Evolutionary conservation across 2,113 vertebrate genomes (phyloP).

Genomic region (Xiphophorus maculatus): DNA sequence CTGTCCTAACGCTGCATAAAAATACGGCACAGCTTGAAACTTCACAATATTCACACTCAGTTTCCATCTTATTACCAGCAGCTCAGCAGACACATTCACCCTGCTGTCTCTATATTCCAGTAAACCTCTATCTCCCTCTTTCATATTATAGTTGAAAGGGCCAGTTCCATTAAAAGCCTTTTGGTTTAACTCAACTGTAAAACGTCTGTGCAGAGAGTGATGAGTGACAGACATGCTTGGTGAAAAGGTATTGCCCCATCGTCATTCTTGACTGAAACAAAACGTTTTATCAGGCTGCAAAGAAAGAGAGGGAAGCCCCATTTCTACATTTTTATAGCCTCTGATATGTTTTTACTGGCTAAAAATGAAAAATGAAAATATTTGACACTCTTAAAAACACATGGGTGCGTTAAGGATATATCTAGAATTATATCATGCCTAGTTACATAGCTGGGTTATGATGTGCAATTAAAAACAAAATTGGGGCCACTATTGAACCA

Average conservation of each 20-base stretch:
- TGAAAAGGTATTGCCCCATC: slow-evolving; percentile 35
- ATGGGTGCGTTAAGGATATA: slow-evolving; percentile 2
- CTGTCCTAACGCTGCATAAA: slow-evolving; percentile 34
- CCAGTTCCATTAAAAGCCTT: slow-evolving; percentile 57
- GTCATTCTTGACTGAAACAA: slow-evolving; percentile 40
- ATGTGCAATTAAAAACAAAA: neutral
- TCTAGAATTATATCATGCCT: neutral
- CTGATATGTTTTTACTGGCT: slow-evolving; percentile 64
- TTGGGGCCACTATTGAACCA: neutral
- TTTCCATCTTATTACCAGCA: slow-evolving; percentile 61
- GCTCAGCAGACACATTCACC: slow-evolving; percentile 42
- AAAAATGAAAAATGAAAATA: slow-evolving; percentile 29
- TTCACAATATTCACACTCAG: slow-evolving; percentile 58
- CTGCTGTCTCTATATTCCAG: slow-evolving; percentile 30
- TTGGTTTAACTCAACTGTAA: slow-evolving; percentile 59
- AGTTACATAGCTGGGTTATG: neutral
- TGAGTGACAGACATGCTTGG: slow-evolving; percentile 57
- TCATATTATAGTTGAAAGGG: slow-evolving; percentile 48
- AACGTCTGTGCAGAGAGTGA: slow-evolving; percentile 54
- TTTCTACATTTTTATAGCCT: slow-evolving; percentile 44
- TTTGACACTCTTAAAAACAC: neutral
- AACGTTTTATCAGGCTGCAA: slow-evolving; percentile 58
- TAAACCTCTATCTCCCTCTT: slow-evolving; percentile 40
- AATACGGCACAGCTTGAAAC: slow-evolving; percentile 48
- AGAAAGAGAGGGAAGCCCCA: slow-evolving; percentile 15